A percentile compares a stretch with the other conserved stretches of the same genome.
phyloP scores from a whole-genome alignment of 2,888 invertebrate genomes.

The Tipula helvola region DNA sequence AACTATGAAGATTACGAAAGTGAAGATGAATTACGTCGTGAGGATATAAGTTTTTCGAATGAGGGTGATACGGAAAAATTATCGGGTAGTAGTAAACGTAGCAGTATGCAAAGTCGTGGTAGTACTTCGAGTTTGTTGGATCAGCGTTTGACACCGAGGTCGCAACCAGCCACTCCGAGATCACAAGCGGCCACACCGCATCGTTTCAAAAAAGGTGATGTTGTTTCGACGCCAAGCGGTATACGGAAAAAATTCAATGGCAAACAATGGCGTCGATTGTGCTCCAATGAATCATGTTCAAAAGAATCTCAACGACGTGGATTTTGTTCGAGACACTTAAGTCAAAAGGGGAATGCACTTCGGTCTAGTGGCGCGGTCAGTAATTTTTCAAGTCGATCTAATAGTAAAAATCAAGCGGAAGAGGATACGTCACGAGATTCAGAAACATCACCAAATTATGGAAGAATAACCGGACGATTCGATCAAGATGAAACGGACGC shows the following conservation, averaged over 20 bases:
- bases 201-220: slow-evolving; percentile 95
- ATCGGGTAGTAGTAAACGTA: slow-evolving; percentile 74
- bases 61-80: slow-evolving; percentile 63
- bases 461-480: slow-evolving; percentile 65
- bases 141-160: slow-evolving; percentile 73
- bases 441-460: slow-evolving; percentile 73
- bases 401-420: slow-evolving; percentile 45
- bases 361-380: slow-evolving; percentile 31
- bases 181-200: slow-evolving; percentile 90
- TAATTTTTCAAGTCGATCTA: slow-evolving; percentile 34
- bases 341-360: slow-evolving; percentile 56
- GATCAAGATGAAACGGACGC: slow-evolving; percentile 94
- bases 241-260: slow-evolving; percentile 99
- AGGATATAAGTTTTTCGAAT: slow-evolving; percentile 71
- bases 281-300: slow-evolving; percentile 88
- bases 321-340: slow-evolving; percentile 92
- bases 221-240: slow-evolving; percentile 49
- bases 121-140: slow-evolving; percentile 79
- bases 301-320: slow-evolving; percentile 97
- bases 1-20: slow-evolving; percentile 73
- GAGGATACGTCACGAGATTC: slow-evolving; percentile 86
- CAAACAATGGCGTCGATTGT: slow-evolving; percentile 96
- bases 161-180: slow-evolving; percentile 85
- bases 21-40: slow-evolving; percentile 77
- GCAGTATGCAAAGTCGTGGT: slow-evolving; percentile 83